Evolutionary conservation across 2,797 vertebrate genomes (phyloP).

Genomic region (Enteromius mattozi): DNA sequence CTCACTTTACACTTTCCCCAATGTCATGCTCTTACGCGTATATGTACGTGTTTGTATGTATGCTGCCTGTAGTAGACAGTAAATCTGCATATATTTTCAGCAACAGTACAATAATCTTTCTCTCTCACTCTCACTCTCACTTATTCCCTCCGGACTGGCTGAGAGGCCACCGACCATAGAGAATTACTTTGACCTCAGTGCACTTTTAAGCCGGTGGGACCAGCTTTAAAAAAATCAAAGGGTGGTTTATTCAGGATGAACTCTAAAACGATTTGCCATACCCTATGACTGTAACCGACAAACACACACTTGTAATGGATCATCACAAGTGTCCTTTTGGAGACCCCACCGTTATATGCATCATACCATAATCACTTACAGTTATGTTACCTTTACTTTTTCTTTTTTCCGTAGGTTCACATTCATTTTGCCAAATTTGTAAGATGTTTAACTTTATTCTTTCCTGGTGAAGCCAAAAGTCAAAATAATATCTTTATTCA

Average conservation of each 20-base stretch:
- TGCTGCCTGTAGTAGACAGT: conserved; percentile 37
- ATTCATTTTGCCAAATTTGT: not conserved
- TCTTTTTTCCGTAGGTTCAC: not conserved
- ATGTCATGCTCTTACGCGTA: conserved; percentile 51
- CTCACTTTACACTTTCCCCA: conserved; percentile 67
- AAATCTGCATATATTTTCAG: not conserved
- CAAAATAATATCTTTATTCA: not conserved
- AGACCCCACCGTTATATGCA: conserved; percentile 15
- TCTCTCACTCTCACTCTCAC: not conserved
- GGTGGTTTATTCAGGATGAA: conserved; percentile 41
- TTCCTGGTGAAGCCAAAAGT: not conserved
- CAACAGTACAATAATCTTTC: not conserved
- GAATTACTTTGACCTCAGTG: conserved; percentile 68
- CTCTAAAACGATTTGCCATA: conserved; percentile 48
- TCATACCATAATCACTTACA: not conserved
- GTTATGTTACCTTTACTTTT: not conserved
- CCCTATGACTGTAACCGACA: conserved; percentile 34
- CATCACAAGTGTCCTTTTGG: not conserved
- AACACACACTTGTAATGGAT: conserved; percentile 27
- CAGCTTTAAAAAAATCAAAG: conserved; percentile 39
- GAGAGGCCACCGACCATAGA: conserved; percentile 55
- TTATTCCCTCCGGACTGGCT: conserved; percentile 29
- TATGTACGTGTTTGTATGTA: conserved; percentile 15
- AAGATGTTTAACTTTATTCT: not conserved
- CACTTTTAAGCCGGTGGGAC: conserved; percentile 57